Conservation (phyloP, 2,113 vertebrate genomes). For the Steatornis caripensis region DNA sequence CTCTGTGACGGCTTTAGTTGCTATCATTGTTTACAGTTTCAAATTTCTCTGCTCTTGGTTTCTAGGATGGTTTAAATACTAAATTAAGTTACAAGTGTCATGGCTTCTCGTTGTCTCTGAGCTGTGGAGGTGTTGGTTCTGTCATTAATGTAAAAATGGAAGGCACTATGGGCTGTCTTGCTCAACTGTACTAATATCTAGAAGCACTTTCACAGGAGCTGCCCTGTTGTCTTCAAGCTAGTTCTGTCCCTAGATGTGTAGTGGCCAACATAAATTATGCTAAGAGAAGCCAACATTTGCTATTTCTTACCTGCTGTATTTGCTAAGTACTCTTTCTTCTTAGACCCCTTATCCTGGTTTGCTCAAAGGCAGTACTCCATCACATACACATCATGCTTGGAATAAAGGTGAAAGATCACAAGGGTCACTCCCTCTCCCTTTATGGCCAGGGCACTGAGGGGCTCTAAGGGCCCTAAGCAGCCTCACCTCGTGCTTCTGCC, state of each 20-base stretch:
- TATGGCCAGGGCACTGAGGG: too few relatives aligned
- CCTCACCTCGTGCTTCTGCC: too few relatives aligned
- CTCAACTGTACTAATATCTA: fast-evolving
- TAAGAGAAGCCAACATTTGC: background rate
- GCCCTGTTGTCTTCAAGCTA: background rate
- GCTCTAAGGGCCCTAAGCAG: too few relatives aligned
- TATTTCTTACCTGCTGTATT: background rate
- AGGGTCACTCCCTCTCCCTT: too few relatives aligned
- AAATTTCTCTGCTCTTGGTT: background rate
- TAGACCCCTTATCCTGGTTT: too few relatives aligned
- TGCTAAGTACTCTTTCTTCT: background rate
- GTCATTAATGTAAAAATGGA: background rate
- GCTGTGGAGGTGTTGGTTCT: background rate
- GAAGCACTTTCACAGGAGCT: background rate
- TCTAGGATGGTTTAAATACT: background rate
- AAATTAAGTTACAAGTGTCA: background rate
- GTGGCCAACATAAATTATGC: background rate
- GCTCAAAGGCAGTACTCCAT: too few relatives aligned
- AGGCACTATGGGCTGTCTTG: fast-evolving
- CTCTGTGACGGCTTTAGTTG: background rate
- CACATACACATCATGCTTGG: too few relatives aligned
- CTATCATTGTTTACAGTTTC: background rate
- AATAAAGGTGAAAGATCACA: too few relatives aligned
- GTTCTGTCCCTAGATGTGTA: background rate
- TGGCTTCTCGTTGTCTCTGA: background rate